Evolutionary conservation across 2,797 vertebrate genomes (phyloP).

Genomic region (Lacerta bilineata): DNA sequence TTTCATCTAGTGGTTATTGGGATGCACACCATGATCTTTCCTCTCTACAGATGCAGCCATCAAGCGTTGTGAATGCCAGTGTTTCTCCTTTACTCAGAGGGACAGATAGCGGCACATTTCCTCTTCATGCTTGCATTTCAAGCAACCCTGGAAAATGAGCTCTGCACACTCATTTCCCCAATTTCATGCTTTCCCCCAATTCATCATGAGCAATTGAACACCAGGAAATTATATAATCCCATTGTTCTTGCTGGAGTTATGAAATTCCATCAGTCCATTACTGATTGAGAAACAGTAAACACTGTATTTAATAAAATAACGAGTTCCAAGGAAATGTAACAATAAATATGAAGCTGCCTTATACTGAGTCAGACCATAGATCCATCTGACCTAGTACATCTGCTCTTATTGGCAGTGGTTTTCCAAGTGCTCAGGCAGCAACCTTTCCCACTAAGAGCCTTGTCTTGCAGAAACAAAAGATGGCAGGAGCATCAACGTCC

Average conservation of each 20-base stretch:
- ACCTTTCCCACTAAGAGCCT: neutral
- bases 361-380: neutral
- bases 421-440: neutral
- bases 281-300: constrained; percentile 10
- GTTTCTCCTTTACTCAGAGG: constrained; percentile 18
- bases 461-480: neutral
- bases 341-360: neutral
- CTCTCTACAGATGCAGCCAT: neutral
- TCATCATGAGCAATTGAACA: constrained; percentile 35
- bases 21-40: neutral
- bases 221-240: constrained; percentile 43
- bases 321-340: neutral
- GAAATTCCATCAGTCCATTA: constrained; percentile 23
- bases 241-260: constrained; percentile 27
- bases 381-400: neutral
- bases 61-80: neutral
- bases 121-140: constrained; percentile 30
- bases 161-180: constrained; percentile 27
- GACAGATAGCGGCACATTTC: constrained; percentile 16
- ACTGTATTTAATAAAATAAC: constrained; percentile 32
- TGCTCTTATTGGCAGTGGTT: neutral
- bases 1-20: constrained; percentile 3
- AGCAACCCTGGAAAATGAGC: constrained; percentile 45
- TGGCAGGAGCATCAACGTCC: no score
- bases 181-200: constrained; percentile 26